Base-by-base conservation (phyloP, 2,888 invertebrate species). In the Muscina levida region DNA sequence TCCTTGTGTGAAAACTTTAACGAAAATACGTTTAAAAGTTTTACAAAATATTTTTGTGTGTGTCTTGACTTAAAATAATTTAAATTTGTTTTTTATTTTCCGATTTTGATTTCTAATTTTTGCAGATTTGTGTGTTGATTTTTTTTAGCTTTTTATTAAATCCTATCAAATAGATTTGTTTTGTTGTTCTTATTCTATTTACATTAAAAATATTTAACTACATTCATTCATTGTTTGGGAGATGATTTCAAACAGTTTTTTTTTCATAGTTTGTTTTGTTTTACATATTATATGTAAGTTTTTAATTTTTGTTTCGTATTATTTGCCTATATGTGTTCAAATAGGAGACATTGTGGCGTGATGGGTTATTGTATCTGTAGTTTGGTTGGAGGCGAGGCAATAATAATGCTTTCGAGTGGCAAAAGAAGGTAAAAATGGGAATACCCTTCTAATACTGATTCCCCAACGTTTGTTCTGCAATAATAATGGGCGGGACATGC, bases 201-300 rank as follows among this genome's bases (percentile, higher is more conserved):
- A 76, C 75, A 79, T 76, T 62, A 70, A 68, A 79, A 65, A 65
- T 80, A 19, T 74, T 73, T 80, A 53, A 72, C 73, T 80, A 77
- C 77, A 74, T 70, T 71, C 67, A 72, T 59, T 71, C 39, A 75
- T 66, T 59, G 71, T 77, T n/a, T 72, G 31, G 17, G 1, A 2
- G 59, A 67, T n/a, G 48, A 15, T 68, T 44, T 62, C 6, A 15
- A 5, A 10, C n/a, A 17, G 31, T 31, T 68, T 26, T 46, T 67
- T 11, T 31, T 3, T 3, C 51, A 26, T 19, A 72, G 46, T 44
- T 26, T 19, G 22, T 13, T 24, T 11, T 57, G 17, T 19, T 66
- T 59, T 8, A 19, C 22, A 46, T 57, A 26, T 19, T 46, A 46
- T 17, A n/a, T n/a, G n/a, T n/a, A n/a, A n/a, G n/a, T n/a, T n/a